Evolutionary conservation across 2,113 vertebrate species (phyloP).

Genomic region (Gulo gulo): DNA sequence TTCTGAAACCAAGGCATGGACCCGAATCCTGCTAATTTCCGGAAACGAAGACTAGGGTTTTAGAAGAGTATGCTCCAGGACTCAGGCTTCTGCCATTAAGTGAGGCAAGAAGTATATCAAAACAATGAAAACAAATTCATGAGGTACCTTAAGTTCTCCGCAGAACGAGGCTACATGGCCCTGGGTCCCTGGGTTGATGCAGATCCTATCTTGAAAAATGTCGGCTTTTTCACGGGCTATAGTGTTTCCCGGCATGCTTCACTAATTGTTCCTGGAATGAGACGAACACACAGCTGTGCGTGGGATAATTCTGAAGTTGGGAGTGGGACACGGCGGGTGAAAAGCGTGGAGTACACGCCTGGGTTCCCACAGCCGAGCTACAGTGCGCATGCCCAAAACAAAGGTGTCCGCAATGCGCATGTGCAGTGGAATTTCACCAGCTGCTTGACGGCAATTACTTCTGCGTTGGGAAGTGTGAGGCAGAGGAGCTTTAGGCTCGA

Average conservation of each 20-base stretch:
- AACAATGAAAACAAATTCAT: not conserved
- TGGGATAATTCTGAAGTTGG: rapidly evolving
- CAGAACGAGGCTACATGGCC: rapidly evolving
- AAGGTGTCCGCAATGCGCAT: not conserved
- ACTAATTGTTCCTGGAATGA: not conserved
- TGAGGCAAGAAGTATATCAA: not conserved
- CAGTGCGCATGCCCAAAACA: not conserved
- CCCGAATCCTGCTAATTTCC: not conserved
- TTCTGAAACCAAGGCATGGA: not conserved
- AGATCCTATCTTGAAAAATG: not conserved
- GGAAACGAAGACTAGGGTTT: not conserved
- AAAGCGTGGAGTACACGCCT: not conserved
- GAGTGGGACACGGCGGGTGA: rapidly evolving
- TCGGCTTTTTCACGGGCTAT: not conserved
- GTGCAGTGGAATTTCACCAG: not conserved
- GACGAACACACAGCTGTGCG: no score
- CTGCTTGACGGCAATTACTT: rapidly evolving
- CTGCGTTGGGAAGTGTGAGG: rapidly evolving
- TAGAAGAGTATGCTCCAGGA: not conserved
- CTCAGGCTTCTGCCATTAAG: not conserved
- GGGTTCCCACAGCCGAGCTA: no score
- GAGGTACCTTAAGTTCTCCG: not conserved
- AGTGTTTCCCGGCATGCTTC: not conserved
- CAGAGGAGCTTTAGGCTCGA: rapidly evolving
- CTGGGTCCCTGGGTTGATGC: not conserved